Evolutionary conservation across 2,888 invertebrate species (phyloP).

Genomic region (Protonemura montana): DNA sequence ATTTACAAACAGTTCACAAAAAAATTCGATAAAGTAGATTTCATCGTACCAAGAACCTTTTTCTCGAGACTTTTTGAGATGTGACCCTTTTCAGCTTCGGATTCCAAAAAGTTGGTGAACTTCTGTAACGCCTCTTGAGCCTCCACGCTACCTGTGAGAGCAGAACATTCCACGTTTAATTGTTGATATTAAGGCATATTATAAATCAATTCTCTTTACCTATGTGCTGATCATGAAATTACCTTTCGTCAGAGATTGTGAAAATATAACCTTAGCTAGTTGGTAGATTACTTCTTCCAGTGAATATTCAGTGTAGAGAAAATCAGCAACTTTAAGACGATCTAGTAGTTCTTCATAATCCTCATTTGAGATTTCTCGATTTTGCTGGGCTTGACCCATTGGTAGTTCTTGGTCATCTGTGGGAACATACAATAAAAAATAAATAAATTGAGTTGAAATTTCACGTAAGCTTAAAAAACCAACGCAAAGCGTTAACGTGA

Average conservation of each 20-base stretch:
- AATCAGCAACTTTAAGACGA: slow-evolving; percentile 73
- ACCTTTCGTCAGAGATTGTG: slow-evolving; percentile 73
- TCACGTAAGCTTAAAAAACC: too few species aligned
- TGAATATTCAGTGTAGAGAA: slow-evolving; percentile 77
- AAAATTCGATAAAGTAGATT: too few species aligned
- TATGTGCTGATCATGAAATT: slow-evolving; percentile 31
- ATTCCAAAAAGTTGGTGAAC: slow-evolving; percentile 76
- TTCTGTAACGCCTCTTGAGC: slow-evolving; percentile 77
- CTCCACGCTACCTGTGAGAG: slow-evolving; percentile 65
- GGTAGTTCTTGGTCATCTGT: neutral
- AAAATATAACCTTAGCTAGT: slow-evolving; percentile 82
- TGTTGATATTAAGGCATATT: too few species aligned
- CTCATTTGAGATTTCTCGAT: slow-evolving; percentile 52
- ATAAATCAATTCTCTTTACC: too few species aligned
- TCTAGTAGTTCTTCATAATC: slow-evolving; percentile 77
- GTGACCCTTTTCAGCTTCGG: slow-evolving; percentile 75
- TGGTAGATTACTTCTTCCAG: slow-evolving; percentile 83
- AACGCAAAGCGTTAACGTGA: too few species aligned
- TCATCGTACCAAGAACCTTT: slow-evolving; percentile 73
- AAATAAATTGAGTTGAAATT: too few species aligned
- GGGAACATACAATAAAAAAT: neutral
- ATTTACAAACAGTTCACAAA: too few species aligned
- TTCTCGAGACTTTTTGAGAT: slow-evolving; percentile 78
- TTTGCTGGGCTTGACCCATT: slow-evolving; percentile 4
- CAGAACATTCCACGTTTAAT: neutral